A percentile compares a stretch with the other conserved stretches of the same genome.
phyloP scores from a whole-genome alignment of 2,888 invertebrate species.

The Drosophila crucigera region DNA sequence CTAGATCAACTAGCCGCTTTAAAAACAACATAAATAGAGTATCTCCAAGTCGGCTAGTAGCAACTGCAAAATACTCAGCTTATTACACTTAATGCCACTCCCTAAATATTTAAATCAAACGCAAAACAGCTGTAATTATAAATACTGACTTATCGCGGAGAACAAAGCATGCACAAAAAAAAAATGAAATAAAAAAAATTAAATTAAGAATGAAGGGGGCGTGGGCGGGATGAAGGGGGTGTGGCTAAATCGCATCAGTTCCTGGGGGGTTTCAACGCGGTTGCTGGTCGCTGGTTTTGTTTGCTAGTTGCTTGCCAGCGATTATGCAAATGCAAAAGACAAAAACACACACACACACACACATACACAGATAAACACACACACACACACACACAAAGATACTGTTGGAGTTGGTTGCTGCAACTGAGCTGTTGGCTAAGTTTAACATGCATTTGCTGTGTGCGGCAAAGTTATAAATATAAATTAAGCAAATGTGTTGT shows the following conservation, averaged over 20 bases:
- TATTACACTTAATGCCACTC: slow-evolving; percentile 17
- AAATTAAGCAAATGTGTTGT: slow-evolving; percentile 80
- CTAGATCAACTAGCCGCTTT: not conserved
- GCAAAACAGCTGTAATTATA: slow-evolving; percentile 59
- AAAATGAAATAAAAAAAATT: not conserved
- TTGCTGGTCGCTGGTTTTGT: slow-evolving; percentile 26
- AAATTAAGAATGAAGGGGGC: not conserved
- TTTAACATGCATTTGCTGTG: slow-evolving; percentile 46
- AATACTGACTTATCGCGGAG: slow-evolving; percentile 43
- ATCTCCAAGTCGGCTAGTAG: not conserved
- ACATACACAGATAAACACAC: slow-evolving; percentile 3
- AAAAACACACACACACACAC: too few relatives aligned
- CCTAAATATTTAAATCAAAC: slow-evolving; percentile 43
- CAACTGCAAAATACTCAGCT: not conserved
- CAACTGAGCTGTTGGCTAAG: slow-evolving; percentile 31
- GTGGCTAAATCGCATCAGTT: slow-evolving; percentile 27
- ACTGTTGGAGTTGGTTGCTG: slow-evolving; percentile 15
- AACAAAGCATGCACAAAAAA: not conserved
- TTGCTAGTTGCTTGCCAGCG: slow-evolving; percentile 59
- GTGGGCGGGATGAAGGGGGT: not conserved
- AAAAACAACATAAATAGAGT: not conserved
- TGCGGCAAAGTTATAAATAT: slow-evolving; percentile 76
- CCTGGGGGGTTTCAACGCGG: slow-evolving; percentile 4
- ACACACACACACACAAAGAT: slow-evolving; percentile 6
- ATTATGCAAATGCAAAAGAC: slow-evolving; percentile 72